Conservation (phyloP, 2,888 invertebrate species). For the Trypoxylon attenuatum region DNA sequence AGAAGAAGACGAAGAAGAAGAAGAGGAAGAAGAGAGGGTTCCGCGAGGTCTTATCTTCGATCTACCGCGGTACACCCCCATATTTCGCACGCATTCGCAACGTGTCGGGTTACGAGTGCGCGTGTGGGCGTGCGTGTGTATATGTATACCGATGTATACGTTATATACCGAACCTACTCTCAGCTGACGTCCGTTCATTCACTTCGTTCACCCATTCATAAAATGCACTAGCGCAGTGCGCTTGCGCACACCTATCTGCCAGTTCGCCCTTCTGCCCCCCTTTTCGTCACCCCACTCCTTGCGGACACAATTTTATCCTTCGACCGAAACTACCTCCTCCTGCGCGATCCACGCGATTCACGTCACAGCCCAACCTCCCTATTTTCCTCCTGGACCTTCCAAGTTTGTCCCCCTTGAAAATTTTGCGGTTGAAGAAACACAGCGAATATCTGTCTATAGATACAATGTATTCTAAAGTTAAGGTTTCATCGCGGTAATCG, state of each 20-base stretch:
- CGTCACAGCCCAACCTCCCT: background rate
- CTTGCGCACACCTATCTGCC: conserved; percentile 30
- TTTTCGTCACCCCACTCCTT: too few species aligned
- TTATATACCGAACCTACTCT: conserved; percentile 40
- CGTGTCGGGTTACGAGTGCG: conserved; percentile 10
- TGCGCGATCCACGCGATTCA: background rate
- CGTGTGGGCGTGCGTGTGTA: conserved; percentile 11
- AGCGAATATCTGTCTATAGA: too few species aligned
- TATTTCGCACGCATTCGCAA: conserved; percentile 13
- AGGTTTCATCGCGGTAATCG: background rate
- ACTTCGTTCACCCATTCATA: conserved; percentile 64
- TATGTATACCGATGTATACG: too few species aligned
- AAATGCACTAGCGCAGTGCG: conserved; percentile 57
- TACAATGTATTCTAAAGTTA: too few species aligned
- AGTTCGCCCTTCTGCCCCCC: background rate
- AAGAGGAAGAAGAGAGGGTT: background rate
- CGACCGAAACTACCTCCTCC: background rate
- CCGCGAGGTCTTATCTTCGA: background rate
- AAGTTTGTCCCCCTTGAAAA: background rate
- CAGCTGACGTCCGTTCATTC: conserved; percentile 62
- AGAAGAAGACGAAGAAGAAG: too few species aligned
- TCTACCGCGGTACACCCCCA: background rate
- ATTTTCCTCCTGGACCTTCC: background rate
- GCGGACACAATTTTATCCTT: background rate
- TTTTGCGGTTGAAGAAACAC: too few species aligned